phyloP scores from a whole-genome alignment of 2,797 vertebrate genomes.

The Cryptoblepharus egeriae region DNA sequence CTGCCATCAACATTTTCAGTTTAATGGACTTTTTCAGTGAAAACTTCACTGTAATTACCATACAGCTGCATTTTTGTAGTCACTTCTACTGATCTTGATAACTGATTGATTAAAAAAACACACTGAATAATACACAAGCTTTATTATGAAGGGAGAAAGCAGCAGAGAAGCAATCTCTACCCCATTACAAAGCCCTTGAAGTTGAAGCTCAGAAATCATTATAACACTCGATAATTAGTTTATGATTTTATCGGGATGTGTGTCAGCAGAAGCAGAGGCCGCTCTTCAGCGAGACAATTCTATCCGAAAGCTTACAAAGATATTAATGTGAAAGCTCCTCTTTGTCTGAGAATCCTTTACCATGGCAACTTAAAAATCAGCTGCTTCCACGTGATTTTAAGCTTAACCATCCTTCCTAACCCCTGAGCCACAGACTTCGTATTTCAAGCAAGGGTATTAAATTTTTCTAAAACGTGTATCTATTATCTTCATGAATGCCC shows the following conservation, averaged over 20 bases:
- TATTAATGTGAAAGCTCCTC: conserved; percentile 74
- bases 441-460: conserved; percentile 62
- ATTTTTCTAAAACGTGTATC: conserved; percentile 62
- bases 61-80: conserved; percentile 46
- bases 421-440: conserved; percentile 46
- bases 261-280: conserved; percentile 67
- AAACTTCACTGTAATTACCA: conserved; percentile 44
- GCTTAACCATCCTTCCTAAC: conserved; percentile 65
- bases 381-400: conserved; percentile 76
- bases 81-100: conserved; percentile 37
- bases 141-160: conserved; percentile 60
- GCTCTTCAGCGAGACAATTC: conserved; percentile 72
- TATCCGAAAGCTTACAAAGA: conserved; percentile 71
- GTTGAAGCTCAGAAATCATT: conserved; percentile 68
- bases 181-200: conserved; percentile 54
- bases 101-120: conserved; percentile 59
- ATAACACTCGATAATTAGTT: conserved; percentile 75
- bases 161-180: conserved; percentile 62
- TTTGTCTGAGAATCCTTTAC: conserved; percentile 77
- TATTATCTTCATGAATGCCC: conserved; percentile 66
- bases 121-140: conserved; percentile 41
- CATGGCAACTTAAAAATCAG: conserved; percentile 79
- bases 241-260: conserved; percentile 71
- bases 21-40: conserved; percentile 22
- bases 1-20: conserved; percentile 39